Evolutionary conservation across 1,140 invertebrate genomes (phyloP), one percentile per base, ranked within the genome.

Genomic region (Drosophila navojoa): DNA sequence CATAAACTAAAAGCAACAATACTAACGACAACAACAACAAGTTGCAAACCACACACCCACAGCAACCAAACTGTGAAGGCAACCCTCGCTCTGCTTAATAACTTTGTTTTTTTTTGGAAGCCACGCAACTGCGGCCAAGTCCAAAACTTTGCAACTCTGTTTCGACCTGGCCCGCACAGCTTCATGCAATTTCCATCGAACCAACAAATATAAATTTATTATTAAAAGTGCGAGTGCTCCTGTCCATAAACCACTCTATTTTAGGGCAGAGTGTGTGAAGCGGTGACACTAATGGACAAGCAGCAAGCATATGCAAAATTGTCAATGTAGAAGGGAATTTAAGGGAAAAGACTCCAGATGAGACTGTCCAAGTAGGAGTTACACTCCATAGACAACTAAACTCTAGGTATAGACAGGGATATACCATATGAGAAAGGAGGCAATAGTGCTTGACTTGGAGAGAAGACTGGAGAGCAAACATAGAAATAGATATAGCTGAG

Each of bases 21-120:
- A 27, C 27, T 35, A 22, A 32, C 22, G 4, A 38, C 47, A 22
- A 32, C 22, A 13, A 13, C 10, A 38, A 13, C 35, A 38, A 38
- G 11, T 13, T 57, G 32, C 27, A 53, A 6, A 19, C 74, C 77
- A 71, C 73, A 66, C 61, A 38, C 10, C 80, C 77, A 71, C 69
- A 82, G 57, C 66, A 69, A 50, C 47, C 59, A 49, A 64, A 29
- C 42, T 13, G 10, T 19, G 32, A 7, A 54, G 32, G 45, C 32
- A 25, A 22, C 29, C 44, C 22, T 25, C 49, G 11, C 35, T 75
- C 25, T 81, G 77, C 81, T 81, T 38, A 85, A 87, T 87, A 85
- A 87, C 82, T 87, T 87, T 76, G 82, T 86, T 86, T 85, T 22
- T 22, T 77, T 61, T 68, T 66, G 47, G 13, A 49, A 55, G 58